A percentile compares a stretch with the other conserved stretches of the same genome.
Conservation (phyloP, 2,113 vertebrate species). For the Plecotus auritus region DNA sequence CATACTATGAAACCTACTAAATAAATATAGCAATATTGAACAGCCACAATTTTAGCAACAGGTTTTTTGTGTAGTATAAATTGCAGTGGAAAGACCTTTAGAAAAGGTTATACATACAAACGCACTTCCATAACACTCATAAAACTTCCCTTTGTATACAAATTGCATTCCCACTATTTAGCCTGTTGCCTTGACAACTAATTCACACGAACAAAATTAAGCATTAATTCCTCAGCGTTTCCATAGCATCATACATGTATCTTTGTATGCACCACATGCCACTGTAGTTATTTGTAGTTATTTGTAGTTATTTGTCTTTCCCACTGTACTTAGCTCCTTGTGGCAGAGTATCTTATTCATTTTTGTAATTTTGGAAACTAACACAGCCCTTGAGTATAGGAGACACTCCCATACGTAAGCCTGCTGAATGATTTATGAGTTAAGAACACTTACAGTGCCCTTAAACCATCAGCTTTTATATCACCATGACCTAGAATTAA, state of each 20-base stretch:
- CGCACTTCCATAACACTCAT: not conserved
- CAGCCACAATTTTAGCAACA: not conserved
- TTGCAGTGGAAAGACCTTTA: not conserved
- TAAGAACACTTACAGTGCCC: not conserved
- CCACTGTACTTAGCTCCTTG: not conserved
- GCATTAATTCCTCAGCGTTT: not conserved
- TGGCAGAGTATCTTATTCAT: not conserved
- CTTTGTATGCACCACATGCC: not conserved
- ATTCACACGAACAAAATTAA: not conserved
- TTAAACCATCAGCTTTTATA: not conserved
- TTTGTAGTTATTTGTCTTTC: not conserved
- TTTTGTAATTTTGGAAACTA: not conserved
- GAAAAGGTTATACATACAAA: not conserved
- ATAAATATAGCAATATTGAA: not conserved
- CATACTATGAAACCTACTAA: not conserved
- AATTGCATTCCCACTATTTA: not conserved
- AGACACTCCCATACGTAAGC: not conserved
- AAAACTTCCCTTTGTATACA: not conserved
- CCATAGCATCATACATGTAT: not conserved
- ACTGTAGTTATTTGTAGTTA: not conserved
- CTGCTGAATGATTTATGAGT: not conserved
- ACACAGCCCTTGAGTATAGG: not conserved
- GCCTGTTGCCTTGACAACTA: slow-evolving; percentile 22
- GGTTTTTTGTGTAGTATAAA: not conserved
- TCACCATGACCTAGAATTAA: not conserved